phyloP scores from a whole-genome alignment of 2,888 invertebrate species.

The Apamea epomidion region DNA sequence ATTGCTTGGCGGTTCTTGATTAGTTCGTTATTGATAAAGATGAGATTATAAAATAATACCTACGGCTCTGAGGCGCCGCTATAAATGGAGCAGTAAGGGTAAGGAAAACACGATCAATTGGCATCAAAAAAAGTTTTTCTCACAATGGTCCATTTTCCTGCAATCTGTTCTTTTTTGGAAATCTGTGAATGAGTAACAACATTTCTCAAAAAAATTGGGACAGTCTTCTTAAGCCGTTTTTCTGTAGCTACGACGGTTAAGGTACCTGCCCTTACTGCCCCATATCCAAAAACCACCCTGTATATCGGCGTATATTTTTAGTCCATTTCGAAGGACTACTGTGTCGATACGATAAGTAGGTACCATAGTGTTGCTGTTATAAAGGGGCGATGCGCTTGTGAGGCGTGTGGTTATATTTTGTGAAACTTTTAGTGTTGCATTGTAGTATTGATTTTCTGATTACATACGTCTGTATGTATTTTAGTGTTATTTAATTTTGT shows the following conservation, averaged over 20 bases:
- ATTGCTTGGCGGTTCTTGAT: neutral
- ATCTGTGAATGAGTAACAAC: no score
- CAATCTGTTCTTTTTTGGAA: no score
- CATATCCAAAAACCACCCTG: no score
- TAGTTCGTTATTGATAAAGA: conserved; percentile 6
- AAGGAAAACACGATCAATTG: neutral
- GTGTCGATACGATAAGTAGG: neutral
- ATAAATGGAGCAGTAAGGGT: neutral
- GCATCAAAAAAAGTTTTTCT: neutral
- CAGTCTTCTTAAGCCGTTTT: no score
- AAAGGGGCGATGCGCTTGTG: neutral
- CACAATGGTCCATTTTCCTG: no score
- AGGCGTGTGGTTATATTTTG: neutral
- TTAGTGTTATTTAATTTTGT: neutral
- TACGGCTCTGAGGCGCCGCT: neutral
- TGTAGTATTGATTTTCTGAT: neutral
- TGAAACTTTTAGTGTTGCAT: neutral
- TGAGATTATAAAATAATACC: neutral
- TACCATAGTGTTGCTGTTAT: neutral
- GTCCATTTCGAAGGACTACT: neutral
- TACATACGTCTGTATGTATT: neutral
- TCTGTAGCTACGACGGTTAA: no score
- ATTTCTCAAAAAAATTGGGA: no score
- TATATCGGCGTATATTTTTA: neutral
- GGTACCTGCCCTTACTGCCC: no score